Evolutionary conservation across 2,113 vertebrate genomes (phyloP).

Genomic region (Microtus richardsoni): DNA sequence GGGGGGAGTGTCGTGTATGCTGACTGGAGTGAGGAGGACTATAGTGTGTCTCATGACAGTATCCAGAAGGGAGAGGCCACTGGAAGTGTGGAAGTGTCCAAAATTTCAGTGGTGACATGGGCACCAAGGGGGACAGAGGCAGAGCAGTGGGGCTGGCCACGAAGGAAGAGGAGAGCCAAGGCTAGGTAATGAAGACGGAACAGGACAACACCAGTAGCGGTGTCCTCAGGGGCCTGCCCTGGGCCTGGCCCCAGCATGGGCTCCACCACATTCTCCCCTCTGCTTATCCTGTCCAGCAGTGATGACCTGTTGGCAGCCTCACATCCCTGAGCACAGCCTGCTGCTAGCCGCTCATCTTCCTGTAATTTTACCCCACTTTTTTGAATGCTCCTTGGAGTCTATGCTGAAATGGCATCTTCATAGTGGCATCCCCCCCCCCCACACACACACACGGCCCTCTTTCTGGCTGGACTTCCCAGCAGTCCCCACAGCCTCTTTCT

Average conservation of each 20-base stretch:
- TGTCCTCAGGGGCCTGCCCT: neutral
- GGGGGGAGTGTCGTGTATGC: rapidly evolving
- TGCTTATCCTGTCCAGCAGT: rapidly evolving
- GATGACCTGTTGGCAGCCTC: neutral
- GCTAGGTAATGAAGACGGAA: neutral
- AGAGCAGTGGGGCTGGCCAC: rapidly evolving
- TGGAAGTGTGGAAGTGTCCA: neutral
- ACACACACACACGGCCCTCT: too few species aligned
- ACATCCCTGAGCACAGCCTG: rapidly evolving
- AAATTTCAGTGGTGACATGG: rapidly evolving
- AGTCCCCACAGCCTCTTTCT: rapidly evolving
- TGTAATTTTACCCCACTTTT: neutral
- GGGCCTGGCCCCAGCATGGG: neutral
- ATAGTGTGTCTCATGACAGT: too few species aligned
- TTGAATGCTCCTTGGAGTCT: neutral
- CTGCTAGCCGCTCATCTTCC: neutral
- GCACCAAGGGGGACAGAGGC: neutral
- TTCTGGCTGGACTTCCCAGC: neutral
- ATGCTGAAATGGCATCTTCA: neutral
- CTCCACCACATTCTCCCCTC: neutral
- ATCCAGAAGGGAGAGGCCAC: neutral
- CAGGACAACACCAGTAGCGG: neutral
- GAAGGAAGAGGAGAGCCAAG: neutral
- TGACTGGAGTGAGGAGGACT: neutral
- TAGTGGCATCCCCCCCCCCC: neutral